phyloP scores from a whole-genome alignment of 2,888 invertebrate genomes.

The Troides helena region DNA sequence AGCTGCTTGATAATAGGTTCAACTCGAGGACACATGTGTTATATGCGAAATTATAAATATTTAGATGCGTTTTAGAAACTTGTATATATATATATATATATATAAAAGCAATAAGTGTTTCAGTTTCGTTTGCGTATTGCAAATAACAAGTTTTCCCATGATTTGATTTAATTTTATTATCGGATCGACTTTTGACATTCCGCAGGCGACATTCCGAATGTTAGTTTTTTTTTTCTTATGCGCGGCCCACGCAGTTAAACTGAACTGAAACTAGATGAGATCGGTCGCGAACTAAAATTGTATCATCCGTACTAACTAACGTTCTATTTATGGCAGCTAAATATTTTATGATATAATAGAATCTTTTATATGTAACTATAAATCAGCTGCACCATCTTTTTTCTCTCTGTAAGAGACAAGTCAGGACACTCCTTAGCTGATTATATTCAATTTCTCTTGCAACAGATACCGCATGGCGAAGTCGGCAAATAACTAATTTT shows the following conservation, averaged over 20 bases:
- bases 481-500: too few species aligned
- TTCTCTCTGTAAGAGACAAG: too few species aligned
- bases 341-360: too few species aligned
- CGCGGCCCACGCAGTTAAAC: background rate
- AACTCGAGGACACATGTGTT: background rate
- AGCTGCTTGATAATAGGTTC: background rate
- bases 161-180: slow-evolving; percentile 23
- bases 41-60: background rate
- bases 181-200: slow-evolving; percentile 22
- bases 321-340: too few species aligned
- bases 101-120: background rate
- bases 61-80: background rate
- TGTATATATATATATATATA: background rate
- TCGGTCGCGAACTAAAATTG: slow-evolving; percentile 10
- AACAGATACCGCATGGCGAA: too few species aligned
- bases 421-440: too few species aligned
- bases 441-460: too few species aligned
- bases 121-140: background rate
- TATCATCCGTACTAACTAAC: too few species aligned
- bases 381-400: too few species aligned
- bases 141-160: slow-evolving; percentile 15
- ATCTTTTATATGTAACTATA: too few species aligned
- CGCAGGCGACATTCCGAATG: slow-evolving; percentile 18
- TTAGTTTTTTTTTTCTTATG: slow-evolving; percentile 15
- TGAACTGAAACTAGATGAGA: background rate